These are phyloP conservation scores for Oncorhynchus gorbuscha DNA, from an alignment of 2,113 vertebrate genomes.

Conservation along the genomic window DNA sequence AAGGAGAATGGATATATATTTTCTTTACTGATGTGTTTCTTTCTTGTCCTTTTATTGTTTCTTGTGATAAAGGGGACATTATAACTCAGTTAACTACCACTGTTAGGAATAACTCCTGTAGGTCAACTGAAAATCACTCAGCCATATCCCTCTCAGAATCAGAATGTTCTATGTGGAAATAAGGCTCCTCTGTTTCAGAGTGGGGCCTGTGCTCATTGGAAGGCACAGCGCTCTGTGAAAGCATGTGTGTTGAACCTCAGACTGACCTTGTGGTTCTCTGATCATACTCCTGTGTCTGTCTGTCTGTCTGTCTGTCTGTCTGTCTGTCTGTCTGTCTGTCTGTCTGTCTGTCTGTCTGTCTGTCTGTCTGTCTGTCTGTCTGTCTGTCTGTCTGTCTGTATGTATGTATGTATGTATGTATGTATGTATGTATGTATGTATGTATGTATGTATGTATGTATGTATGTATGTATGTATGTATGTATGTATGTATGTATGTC, in stretches of 20 bases:
- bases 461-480: neutral
- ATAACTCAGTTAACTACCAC: neutral
- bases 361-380: neutral
- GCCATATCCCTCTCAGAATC: conserved; percentile 24
- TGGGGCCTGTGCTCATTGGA: conserved; percentile 31
- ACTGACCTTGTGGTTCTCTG: neutral
- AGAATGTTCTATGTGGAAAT: neutral
- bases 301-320: neutral
- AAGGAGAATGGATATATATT: conserved; percentile 44
- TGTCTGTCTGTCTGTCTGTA: too few species aligned
- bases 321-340: too few species aligned
- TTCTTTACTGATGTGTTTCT: conserved; percentile 54
- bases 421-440: too few species aligned
- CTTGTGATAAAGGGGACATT: conserved; percentile 2
- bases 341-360: too few species aligned
- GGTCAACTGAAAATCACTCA: conserved; percentile 32
- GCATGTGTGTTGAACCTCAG: conserved; percentile 24
- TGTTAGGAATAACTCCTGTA: neutral
- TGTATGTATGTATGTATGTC: too few species aligned
- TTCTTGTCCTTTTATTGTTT: neutral
- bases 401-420: too few species aligned
- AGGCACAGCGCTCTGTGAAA: conserved; percentile 2
- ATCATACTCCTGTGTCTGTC: neutral
- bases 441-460: neutral
- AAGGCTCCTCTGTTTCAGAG: conserved; percentile 22